Percentiles rank a stretch among this genome's conserved stretches.
phyloP scores from a whole-genome alignment of 2,797 vertebrate genomes.

The Gymnopithys bicolor region DNA sequence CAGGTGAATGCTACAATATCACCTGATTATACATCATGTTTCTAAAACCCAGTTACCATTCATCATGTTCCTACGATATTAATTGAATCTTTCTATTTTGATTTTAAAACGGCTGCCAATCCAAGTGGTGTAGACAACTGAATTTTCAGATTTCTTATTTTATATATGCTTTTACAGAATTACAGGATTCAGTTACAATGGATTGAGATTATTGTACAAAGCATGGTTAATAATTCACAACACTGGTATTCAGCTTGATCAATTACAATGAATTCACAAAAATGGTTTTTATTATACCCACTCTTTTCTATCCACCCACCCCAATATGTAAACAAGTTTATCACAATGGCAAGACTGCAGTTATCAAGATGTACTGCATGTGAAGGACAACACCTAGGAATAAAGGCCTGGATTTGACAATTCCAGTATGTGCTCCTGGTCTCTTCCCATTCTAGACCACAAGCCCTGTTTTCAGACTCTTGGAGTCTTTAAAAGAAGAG shows the following conservation, averaged over 20 bases:
- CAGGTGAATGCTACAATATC: neutral
- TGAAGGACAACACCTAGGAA: conserved; percentile 32
- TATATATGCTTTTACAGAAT: conserved; percentile 11
- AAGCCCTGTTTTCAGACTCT: neutral
- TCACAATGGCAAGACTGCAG: conserved; percentile 35
- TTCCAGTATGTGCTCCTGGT: neutral
- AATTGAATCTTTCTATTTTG: neutral
- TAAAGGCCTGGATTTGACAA: conserved; percentile 36
- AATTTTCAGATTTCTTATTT: conserved; percentile 33
- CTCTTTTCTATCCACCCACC: conserved; percentile 22
- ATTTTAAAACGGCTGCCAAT: conserved; percentile 49
- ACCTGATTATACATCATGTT: neutral
- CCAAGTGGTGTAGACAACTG: conserved; percentile 47
- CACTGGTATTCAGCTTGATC: conserved; percentile 14
- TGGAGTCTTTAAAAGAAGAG: neutral
- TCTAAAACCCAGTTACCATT: conserved; percentile 35
- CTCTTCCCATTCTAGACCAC: neutral
- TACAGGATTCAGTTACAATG: conserved; percentile 43
- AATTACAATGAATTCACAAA: conserved; percentile 53
- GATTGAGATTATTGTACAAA: conserved; percentile 33
- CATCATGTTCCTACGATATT: neutral
- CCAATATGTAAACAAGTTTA: conserved; percentile 33
- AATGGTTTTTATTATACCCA: conserved; percentile 31
- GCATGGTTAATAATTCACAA: conserved; percentile 51
- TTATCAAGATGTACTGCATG: neutral